Conservation (phyloP, 2,113 vertebrate genomes). For the Alouatta palliata region DNA sequence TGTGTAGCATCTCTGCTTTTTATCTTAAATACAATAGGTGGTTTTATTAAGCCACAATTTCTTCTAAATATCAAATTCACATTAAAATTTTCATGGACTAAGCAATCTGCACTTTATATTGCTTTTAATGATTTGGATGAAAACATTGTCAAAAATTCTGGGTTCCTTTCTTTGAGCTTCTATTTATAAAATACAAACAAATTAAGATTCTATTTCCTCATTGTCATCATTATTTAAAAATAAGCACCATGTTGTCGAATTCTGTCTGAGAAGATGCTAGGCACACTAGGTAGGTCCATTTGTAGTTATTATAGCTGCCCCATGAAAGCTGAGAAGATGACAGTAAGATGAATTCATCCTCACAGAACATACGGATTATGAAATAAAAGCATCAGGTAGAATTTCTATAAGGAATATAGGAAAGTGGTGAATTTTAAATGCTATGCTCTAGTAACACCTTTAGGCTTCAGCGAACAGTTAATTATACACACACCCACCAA, state of each 20-base stretch:
- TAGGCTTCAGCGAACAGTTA: not conserved
- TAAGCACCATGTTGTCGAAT: slow-evolving; percentile 18
- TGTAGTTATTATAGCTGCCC: not conserved
- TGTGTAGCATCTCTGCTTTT: slow-evolving; percentile 39
- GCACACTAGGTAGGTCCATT: not conserved
- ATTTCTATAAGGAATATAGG: not conserved
- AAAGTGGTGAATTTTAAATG: slow-evolving; percentile 19
- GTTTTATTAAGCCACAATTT: slow-evolving; percentile 47
- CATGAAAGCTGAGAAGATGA: slow-evolving; percentile 7
- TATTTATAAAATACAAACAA: slow-evolving; percentile 73
- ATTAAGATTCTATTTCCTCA: slow-evolving; percentile 42
- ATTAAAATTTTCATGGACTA: slow-evolving; percentile 31
- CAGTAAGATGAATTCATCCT: slow-evolving; percentile 33
- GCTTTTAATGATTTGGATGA: not conserved
- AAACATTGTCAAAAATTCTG: slow-evolving; percentile 52
- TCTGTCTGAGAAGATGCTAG: not conserved
- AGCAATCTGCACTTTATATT: slow-evolving; percentile 43
- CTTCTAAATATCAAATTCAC: slow-evolving; percentile 56
- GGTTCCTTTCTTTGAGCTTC: slow-evolving; percentile 54
- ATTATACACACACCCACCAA: not conserved
- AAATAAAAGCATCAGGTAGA: slow-evolving; percentile 5
- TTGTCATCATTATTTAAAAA: not conserved
- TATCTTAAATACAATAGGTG: slow-evolving; percentile 54
- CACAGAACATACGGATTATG: slow-evolving; percentile 1
- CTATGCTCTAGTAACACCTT: not conserved